Percentiles rank a stretch among this genome's conserved stretches.
phyloP scores from a whole-genome alignment of 2,113 vertebrate species.

The Psittacus erithacus region DNA sequence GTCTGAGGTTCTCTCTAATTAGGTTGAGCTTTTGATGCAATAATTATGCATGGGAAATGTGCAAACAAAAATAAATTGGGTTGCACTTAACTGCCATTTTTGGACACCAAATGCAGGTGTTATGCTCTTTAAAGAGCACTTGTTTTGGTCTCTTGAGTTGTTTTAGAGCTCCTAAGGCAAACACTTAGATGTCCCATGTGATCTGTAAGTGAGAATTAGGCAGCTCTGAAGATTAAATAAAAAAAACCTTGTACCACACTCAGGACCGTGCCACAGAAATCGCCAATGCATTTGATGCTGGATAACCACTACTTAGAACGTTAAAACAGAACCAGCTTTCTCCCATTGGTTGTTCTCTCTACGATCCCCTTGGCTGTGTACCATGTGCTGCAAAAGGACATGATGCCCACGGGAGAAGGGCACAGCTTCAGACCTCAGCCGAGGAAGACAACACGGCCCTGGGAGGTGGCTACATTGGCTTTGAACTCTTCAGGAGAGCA shows the following conservation, averaged over 20 bases:
- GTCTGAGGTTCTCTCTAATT: background rate
- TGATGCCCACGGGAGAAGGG: rapidly evolving
- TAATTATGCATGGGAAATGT: background rate
- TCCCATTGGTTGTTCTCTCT: background rate
- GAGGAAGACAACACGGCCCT: background rate
- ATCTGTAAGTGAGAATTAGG: background rate
- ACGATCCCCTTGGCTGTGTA: background rate
- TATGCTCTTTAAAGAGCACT: background rate
- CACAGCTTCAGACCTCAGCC: background rate
- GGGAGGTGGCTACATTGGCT: background rate
- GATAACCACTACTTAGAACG: background rate
- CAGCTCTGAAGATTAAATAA: background rate
- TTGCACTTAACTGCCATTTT: background rate
- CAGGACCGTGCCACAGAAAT: background rate
- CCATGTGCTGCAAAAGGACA: rapidly evolving
- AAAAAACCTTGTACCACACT: background rate
- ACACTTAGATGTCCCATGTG: background rate
- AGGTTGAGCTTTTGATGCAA: background rate
- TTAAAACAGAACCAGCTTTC: background rate
- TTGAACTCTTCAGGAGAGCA: background rate
- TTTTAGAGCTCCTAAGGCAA: background rate
- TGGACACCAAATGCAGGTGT: background rate
- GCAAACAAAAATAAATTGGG: rapidly evolving
- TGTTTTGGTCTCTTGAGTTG: background rate
- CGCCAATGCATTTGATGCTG: background rate